Conservation (phyloP, 64 coral and sea anemone genomes). For the Acropora tenuis region DNA sequence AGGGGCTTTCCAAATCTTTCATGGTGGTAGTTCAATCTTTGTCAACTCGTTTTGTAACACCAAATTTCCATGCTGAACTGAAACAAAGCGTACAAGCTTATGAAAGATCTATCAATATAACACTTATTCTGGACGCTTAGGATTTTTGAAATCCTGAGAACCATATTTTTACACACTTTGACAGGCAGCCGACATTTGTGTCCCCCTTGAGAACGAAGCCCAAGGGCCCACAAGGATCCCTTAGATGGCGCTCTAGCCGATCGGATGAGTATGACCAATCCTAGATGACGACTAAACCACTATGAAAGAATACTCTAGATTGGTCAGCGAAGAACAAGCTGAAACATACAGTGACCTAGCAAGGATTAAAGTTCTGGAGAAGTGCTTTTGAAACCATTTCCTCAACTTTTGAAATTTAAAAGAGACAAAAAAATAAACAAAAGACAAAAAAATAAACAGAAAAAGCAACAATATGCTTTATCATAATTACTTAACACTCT, state of each 20-base stretch:
- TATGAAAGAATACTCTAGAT: not conserved
- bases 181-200: slow-evolving; percentile 40
- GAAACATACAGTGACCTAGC: not conserved
- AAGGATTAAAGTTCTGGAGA: not conserved
- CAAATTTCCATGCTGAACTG: too few relatives aligned
- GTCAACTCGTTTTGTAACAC: too few relatives aligned
- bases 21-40: too few relatives aligned
- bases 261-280: not conserved
- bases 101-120: too few relatives aligned
- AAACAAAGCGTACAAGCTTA: too few relatives aligned
- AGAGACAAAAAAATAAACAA: too few relatives aligned
- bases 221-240: slow-evolving; percentile 47
- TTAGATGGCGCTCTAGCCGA: slow-evolving; percentile 6
- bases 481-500: too few relatives aligned
- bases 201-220: slow-evolving; percentile 45
- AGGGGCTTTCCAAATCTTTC: too few relatives aligned
- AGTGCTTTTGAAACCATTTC: not conserved
- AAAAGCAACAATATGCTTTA: too few relatives aligned
- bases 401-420: too few relatives aligned
- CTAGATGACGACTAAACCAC: not conserved
- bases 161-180: not conserved
- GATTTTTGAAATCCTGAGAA: not conserved
- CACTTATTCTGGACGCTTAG: too few relatives aligned
- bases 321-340: not conserved
- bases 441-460: too few relatives aligned